These are phyloP conservation scores for Amblyraja radiata DNA, from an alignment of 2,797 vertebrate genomes.

Conservation along the genomic window DNA sequence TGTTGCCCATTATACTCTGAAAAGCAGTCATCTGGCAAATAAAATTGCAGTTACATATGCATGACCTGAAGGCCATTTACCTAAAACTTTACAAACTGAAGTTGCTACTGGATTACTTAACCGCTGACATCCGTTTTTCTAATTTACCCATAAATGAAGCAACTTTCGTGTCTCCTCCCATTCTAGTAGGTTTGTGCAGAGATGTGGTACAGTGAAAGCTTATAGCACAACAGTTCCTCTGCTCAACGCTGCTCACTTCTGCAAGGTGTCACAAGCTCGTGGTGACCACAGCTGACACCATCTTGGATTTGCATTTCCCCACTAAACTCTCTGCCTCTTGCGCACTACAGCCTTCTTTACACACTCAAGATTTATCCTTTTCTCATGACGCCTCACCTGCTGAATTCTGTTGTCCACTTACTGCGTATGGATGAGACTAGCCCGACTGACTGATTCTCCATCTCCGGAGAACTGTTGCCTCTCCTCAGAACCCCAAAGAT, in stretches of 20 bases:
- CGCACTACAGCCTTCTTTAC: not conserved
- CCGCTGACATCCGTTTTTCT: not conserved
- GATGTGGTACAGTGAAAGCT: not conserved
- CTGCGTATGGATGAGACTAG: not conserved
- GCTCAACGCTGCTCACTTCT: not conserved
- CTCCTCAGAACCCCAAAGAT: not conserved
- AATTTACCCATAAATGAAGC: not conserved
- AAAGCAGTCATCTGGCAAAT: constrained; percentile 13
- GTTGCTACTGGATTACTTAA: not conserved
- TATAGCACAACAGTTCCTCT: too few species aligned
- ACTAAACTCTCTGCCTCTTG: not conserved
- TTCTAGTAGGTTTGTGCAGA: not conserved
- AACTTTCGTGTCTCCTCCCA: not conserved
- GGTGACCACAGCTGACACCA: not conserved
- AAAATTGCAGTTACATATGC: not conserved
- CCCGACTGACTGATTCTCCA: not conserved
- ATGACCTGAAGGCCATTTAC: not conserved
- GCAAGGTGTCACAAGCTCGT: not conserved
- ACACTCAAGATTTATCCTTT: too few species aligned
- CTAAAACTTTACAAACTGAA: not conserved
- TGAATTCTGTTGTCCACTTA: not conserved
- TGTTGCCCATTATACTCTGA: not conserved
- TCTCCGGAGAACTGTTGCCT: not conserved
- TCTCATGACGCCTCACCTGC: not conserved
- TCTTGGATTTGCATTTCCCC: not conserved